Evolutionary conservation across 30 jellyfish, hydroid and myxozoan species (phyloP).

Genomic region (Hydra vulgaris): DNA sequence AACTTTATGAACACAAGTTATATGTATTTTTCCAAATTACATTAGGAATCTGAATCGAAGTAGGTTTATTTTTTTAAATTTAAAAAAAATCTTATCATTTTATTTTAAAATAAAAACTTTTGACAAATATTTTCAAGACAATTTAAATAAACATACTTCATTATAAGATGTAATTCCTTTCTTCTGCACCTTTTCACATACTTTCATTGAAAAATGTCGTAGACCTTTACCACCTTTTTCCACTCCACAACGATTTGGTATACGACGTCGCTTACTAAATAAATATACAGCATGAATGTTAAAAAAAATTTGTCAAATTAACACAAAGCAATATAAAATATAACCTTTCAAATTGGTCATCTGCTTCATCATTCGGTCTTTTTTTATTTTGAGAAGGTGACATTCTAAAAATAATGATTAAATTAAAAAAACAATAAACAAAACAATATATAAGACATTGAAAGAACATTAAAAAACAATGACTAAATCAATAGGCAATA

Average conservation of each 20-base stretch:
- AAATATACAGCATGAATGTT: no score
- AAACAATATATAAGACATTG: background rate
- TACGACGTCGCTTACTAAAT: constrained; percentile 65
- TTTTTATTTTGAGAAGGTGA: background rate
- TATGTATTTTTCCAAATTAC: no score
- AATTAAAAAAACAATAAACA: no score
- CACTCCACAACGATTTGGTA: constrained; percentile 73
- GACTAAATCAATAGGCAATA: no score
- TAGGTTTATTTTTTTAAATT: no score
- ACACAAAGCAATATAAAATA: background rate
- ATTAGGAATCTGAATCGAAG: no score
- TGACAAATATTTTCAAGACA: no score
- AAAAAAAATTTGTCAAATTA: no score
- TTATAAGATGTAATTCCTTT: constrained; percentile 90
- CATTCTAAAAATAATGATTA: background rate
- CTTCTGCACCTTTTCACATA: constrained; percentile 95
- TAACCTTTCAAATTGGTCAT: background rate
- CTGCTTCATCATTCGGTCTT: background rate
- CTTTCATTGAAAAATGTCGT: constrained; percentile 99
- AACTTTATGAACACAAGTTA: no score
- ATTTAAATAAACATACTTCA: constrained; percentile 47
- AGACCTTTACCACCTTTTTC: constrained; percentile 98
- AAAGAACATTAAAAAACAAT: no score
- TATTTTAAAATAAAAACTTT: no score
- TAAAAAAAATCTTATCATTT: no score